Evolutionary conservation across 2,888 invertebrate genomes (phyloP).

Genomic region (Desoria tigrina): DNA sequence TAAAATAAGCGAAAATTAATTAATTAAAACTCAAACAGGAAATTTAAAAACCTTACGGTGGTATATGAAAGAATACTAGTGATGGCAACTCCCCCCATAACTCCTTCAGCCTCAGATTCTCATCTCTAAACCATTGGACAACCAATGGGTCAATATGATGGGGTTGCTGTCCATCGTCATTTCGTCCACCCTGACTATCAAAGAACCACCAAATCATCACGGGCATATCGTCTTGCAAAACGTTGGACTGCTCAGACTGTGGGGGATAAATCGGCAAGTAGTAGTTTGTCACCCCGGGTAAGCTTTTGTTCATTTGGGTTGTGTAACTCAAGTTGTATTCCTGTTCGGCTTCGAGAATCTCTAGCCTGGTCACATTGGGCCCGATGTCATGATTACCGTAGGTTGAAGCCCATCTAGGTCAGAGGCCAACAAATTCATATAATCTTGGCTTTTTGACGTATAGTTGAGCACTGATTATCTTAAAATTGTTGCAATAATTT

Average conservation of each 20-base stretch:
- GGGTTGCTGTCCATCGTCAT: constrained; percentile 36
- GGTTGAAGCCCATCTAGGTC: constrained; percentile 38
- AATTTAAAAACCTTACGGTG: constrained; percentile 28
- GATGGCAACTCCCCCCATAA: constrained; percentile 33
- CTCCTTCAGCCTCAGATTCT: constrained; percentile 19
- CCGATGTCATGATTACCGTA: constrained; percentile 47
- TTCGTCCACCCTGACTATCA: constrained; percentile 37
- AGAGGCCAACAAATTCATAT: background rate
- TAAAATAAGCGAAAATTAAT: too few species aligned
- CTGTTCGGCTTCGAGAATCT: constrained; percentile 32
- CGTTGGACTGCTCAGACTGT: too few species aligned
- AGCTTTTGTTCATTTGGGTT: constrained; percentile 5
- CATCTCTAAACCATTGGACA: constrained; percentile 38
- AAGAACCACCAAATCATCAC: constrained; percentile 45
- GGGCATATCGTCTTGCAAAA: too few species aligned
- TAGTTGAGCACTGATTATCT: too few species aligned
- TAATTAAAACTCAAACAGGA: background rate
- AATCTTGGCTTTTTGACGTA: too few species aligned
- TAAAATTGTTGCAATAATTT: too few species aligned
- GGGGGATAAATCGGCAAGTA: constrained; percentile 34
- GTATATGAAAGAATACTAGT: constrained; percentile 40
- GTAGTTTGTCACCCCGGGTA: constrained; percentile 42
- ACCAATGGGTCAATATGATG: constrained; percentile 35
- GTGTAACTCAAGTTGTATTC: constrained; percentile 39
- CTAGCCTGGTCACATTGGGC: constrained; percentile 37